phyloP scores from a whole-genome alignment of 2,888 invertebrate genomes.

The Vannuccia rotundouncinata region DNA sequence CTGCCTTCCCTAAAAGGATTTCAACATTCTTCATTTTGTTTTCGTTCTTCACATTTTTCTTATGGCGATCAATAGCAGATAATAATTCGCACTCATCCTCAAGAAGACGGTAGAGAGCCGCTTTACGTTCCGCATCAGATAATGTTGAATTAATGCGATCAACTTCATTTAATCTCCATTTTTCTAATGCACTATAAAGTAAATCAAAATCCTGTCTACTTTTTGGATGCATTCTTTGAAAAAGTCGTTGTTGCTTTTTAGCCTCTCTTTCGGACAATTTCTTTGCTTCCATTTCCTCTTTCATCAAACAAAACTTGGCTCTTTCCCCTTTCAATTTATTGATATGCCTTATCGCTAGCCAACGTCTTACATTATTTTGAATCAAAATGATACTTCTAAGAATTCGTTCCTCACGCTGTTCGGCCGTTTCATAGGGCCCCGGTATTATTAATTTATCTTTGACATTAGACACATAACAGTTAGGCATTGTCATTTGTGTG shows the following conservation, averaged over 20 bases:
- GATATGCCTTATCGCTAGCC: constrained; percentile 55
- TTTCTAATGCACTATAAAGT: constrained; percentile 46
- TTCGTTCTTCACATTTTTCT: not conserved
- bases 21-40: not conserved
- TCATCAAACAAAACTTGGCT: not conserved
- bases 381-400: constrained; percentile 50
- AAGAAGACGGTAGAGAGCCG: constrained; percentile 56
- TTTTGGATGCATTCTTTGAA: constrained; percentile 55
- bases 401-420: constrained; percentile 47
- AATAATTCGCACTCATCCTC: constrained; percentile 43
- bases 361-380: constrained; percentile 56
- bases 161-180: constrained; percentile 54
- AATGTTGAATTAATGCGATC: constrained; percentile 50
- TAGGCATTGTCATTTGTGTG: constrained; percentile 57
- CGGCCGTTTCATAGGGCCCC: constrained; percentile 53
- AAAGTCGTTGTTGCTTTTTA: constrained; percentile 52
- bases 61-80: constrained; percentile 19
- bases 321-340: constrained; percentile 44
- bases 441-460: constrained; percentile 53
- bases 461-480: constrained; percentile 51
- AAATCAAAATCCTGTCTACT: constrained; percentile 56
- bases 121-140: constrained; percentile 55
- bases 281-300: not conserved
- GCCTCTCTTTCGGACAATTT: constrained; percentile 49
- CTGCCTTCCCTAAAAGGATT: not conserved